Conservation (phyloP, 2,113 vertebrate genomes). For the Brachyhypopomus gauderio region DNA sequence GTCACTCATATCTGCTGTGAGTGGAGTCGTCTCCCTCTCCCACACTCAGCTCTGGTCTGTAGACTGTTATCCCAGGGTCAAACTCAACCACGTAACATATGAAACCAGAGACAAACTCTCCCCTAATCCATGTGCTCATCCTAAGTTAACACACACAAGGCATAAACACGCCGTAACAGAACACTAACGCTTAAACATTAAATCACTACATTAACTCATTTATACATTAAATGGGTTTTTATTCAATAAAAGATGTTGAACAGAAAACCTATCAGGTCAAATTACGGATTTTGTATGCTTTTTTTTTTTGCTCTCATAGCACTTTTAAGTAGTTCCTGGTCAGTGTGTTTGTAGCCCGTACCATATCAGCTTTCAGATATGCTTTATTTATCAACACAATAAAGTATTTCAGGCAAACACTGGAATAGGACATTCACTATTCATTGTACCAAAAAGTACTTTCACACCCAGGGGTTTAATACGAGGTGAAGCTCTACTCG, state of each 20-base stretch:
- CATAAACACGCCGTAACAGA: neutral
- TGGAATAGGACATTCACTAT: neutral
- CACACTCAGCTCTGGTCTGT: neutral
- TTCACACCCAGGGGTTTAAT: constrained; percentile 20
- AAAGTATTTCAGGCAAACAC: neutral
- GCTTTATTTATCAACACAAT: neutral
- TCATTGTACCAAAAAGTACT: neutral
- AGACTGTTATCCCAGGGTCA: constrained; percentile 11
- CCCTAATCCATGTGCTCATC: constrained; percentile 6
- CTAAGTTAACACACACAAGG: neutral
- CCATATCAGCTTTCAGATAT: neutral
- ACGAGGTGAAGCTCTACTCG: constrained; percentile 27
- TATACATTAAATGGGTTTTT: neutral
- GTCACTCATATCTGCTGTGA: neutral
- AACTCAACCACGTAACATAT: constrained; percentile 8
- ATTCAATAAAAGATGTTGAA: no score
- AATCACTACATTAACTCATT: neutral
- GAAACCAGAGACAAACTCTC: constrained; percentile 41
- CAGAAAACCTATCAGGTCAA: no score
- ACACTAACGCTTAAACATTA: constrained; percentile 3
- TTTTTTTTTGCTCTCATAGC: no score
- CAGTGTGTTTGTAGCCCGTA: neutral
- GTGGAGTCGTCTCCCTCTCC: neutral
- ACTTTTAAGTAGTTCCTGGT: neutral
- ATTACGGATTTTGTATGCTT: no score